These are phyloP conservation scores for Dasyornis broadbenti DNA, from an alignment of 2,113 vertebrate species.

Conservation along the genomic window DNA sequence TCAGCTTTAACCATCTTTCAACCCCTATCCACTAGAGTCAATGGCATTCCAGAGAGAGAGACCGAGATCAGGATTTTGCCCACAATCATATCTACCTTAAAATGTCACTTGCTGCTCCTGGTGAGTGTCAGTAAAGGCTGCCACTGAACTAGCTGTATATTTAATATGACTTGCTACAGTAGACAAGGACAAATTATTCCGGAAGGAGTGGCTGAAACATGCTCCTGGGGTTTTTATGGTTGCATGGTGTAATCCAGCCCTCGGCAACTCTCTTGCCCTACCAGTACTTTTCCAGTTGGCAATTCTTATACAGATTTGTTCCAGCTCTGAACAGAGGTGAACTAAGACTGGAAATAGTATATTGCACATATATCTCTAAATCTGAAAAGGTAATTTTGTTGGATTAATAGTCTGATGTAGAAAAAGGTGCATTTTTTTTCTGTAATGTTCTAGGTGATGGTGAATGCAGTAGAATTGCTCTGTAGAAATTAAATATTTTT, in stretches of 20 bases:
- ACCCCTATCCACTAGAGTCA: background rate
- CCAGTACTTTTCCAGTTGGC: constrained; percentile 19
- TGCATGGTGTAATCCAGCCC: constrained; percentile 2
- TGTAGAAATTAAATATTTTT: background rate
- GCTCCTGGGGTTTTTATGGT: background rate
- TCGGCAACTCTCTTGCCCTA: background rate
- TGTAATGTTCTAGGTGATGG: background rate
- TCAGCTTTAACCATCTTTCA: background rate
- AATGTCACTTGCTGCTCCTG: background rate
- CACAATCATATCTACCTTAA: background rate
- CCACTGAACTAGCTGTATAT: background rate
- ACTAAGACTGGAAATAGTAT: background rate
- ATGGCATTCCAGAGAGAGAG: background rate
- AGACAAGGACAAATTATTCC: background rate
- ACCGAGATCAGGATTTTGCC: background rate
- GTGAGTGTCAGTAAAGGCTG: background rate
- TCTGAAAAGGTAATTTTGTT: background rate
- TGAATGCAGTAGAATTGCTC: background rate
- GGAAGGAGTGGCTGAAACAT: background rate
- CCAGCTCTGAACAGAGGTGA: background rate
- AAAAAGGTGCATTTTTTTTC: background rate
- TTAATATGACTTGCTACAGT: background rate
- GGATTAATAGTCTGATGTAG: background rate
- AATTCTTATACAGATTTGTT: background rate
- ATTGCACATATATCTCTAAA: background rate